These are phyloP conservation scores for Platalea minor DNA, from an alignment of 2,797 vertebrate genomes.

Conservation along the genomic window DNA sequence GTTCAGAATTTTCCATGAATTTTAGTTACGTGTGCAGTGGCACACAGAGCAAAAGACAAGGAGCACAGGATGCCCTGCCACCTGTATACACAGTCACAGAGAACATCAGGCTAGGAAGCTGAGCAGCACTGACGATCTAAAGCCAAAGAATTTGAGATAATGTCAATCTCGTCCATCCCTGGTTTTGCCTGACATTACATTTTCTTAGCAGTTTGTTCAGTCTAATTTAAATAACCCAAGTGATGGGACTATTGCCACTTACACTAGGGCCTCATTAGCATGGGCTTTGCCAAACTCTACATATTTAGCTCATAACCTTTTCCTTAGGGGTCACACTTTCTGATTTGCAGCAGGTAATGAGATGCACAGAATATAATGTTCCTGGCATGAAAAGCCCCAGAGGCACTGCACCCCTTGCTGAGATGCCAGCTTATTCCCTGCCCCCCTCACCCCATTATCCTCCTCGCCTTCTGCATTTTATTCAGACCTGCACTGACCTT, in stretches of 20 bases:
- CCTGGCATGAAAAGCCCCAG: neutral
- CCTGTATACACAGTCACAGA: neutral
- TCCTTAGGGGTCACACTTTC: neutral
- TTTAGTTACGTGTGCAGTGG: rapidly evolving
- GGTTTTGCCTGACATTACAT: neutral
- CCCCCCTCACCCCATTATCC: neutral
- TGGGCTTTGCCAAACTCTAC: neutral
- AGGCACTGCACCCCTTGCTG: neutral
- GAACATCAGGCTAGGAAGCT: neutral
- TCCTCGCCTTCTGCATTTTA: neutral
- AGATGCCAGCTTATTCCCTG: neutral
- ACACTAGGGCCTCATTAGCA: neutral
- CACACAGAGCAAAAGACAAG: neutral
- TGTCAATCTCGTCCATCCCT: neutral
- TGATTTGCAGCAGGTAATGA: neutral
- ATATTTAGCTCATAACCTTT: neutral
- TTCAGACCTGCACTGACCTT: neutral
- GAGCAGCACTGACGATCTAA: neutral
- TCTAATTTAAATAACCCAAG: neutral
- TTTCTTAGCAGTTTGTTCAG: neutral
- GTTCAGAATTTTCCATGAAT: neutral
- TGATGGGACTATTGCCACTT: neutral
- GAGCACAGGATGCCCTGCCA: neutral
- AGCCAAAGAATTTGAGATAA: neutral
- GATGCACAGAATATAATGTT: neutral